Evolutionary conservation across 2,113 vertebrate genomes (phyloP).

Genomic region (Rhea americana): DNA sequence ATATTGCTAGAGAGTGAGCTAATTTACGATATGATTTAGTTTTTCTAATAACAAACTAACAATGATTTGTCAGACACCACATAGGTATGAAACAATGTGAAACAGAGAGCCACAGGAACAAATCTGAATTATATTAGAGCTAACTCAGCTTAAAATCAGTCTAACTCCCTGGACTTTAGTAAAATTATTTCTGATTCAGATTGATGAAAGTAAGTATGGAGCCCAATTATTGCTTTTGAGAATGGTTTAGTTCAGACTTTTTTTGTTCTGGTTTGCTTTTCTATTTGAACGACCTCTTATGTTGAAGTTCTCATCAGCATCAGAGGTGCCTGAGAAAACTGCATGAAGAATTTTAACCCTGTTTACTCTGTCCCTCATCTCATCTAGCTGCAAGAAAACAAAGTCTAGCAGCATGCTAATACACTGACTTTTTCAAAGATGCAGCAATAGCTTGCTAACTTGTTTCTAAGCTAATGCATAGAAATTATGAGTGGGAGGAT

Average conservation of each 20-base stretch:
- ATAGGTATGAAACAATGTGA: neutral
- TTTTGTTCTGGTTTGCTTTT: neutral
- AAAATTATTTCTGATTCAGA: conserved; percentile 4
- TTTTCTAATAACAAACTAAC: conserved; percentile 7
- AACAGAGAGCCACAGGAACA: neutral
- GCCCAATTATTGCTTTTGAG: neutral
- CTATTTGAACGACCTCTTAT: neutral
- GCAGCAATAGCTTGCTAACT: neutral
- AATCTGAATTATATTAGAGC: neutral
- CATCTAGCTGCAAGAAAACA: neutral
- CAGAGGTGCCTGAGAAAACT: neutral
- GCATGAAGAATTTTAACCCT: neutral
- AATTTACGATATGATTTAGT: conserved; percentile 17
- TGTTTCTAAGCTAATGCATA: neutral
- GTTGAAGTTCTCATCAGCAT: neutral
- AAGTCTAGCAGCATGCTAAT: neutral
- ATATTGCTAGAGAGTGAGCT: neutral
- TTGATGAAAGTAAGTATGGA: neutral
- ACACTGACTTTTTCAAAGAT: neutral
- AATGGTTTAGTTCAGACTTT: neutral
- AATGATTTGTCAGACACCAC: neutral
- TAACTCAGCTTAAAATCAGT: neutral
- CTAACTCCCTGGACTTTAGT: neutral
- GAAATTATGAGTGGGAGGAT: neutral
- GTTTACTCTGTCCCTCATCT: neutral